Percentiles rank a stretch among this genome's conserved stretches.
Evolutionary conservation across 1,140 invertebrate species (phyloP).

Genomic region (Chelonus insularis): DNA sequence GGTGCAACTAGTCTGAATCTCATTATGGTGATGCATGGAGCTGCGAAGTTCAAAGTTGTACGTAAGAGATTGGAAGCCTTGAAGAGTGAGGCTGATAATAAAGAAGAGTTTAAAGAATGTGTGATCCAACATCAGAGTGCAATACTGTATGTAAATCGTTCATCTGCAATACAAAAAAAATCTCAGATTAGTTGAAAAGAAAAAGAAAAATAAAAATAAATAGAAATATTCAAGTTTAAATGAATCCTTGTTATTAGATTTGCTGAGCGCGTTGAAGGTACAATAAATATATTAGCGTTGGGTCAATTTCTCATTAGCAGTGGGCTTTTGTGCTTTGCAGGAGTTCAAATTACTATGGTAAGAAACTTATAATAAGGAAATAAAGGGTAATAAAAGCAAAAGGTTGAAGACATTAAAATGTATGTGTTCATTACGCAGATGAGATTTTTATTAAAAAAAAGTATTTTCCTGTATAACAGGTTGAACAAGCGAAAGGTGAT

Average conservation of each 20-base stretch:
- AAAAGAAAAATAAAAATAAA: no score
- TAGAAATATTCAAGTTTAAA: no score
- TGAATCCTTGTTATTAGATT: constrained; percentile 44
- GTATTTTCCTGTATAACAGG: no score
- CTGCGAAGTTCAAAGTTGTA: constrained; percentile 41
- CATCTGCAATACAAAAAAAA: no score
- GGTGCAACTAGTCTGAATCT: constrained; percentile 39
- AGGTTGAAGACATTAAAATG: no score
- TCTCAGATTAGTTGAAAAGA: no score
- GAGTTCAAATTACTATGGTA: constrained; percentile 41
- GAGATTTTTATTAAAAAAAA: no score
- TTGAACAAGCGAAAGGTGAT: constrained; percentile 35
- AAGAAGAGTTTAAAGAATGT: constrained; percentile 15
- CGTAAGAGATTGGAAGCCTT: constrained; percentile 33
- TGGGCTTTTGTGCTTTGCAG: constrained; percentile 27
- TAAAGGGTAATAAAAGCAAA: no score
- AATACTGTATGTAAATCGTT: constrained; percentile 37
- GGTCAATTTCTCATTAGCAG: constrained; percentile 36
- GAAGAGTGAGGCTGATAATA: constrained; percentile 19
- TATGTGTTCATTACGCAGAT: no score
- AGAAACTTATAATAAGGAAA: no score
- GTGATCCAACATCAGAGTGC: constrained; percentile 41
- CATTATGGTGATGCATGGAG: constrained; percentile 38
- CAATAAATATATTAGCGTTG: constrained; percentile 44
- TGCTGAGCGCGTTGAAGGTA: constrained; percentile 43